Conservation (phyloP, 2,888 invertebrate species). For the Limnephilus rhombicus region DNA sequence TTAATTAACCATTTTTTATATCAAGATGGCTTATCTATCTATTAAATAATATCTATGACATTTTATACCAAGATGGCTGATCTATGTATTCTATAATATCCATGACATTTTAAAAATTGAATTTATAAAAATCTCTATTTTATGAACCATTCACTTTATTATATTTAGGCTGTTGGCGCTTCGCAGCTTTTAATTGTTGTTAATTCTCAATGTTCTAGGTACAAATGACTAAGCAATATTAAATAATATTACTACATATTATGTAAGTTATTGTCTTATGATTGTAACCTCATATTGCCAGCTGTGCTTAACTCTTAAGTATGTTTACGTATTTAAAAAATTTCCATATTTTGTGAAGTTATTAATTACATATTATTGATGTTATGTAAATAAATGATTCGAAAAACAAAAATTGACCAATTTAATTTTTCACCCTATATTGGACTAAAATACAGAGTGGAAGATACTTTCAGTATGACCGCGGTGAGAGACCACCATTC, state of each 20-base stretch:
- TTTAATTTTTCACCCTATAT: no score
- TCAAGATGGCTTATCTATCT: not conserved
- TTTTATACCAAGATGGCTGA: not conserved
- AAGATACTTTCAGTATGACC: no score
- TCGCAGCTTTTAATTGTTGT: not conserved
- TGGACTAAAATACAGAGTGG: no score
- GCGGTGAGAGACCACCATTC: no score
- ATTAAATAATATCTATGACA: not conserved
- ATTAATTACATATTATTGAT: not conserved
- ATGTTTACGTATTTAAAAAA: conserved; percentile 1
- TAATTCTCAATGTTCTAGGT: not conserved
- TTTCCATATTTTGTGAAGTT: not conserved
- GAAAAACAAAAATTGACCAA: not conserved
- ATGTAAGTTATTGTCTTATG: not conserved
- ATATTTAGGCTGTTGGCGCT: not conserved
- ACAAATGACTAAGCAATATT: not conserved
- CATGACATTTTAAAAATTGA: not conserved
- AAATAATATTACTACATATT: not conserved
- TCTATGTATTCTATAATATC: not conserved
- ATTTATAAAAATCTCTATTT: not conserved
- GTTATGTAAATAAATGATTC: not conserved
- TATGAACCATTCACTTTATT: not conserved
- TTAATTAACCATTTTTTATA: not conserved
- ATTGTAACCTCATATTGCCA: not conserved
- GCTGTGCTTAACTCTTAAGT: not conserved